Evolutionary conservation across 1,140 invertebrate species (phyloP).

Genomic region (Semibalanus balanoides): DNA sequence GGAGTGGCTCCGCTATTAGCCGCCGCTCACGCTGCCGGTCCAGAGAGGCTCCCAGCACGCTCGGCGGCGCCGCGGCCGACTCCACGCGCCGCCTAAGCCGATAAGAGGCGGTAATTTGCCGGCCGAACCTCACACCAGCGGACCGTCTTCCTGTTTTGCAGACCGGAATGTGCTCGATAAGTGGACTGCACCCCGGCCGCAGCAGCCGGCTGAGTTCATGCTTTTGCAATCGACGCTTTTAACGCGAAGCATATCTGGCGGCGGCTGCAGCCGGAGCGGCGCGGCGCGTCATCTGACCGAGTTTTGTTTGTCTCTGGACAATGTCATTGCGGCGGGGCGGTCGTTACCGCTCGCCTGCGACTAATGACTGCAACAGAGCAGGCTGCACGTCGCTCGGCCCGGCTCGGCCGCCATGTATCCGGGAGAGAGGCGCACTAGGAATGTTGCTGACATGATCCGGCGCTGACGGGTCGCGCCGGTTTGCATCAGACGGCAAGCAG

Average conservation of each 20-base stretch:
- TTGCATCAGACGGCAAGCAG: too few relatives aligned
- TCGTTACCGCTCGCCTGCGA: too few relatives aligned
- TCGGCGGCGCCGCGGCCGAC: too few relatives aligned
- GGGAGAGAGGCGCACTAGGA: too few relatives aligned
- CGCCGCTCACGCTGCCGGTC: background rate
- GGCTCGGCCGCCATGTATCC: too few relatives aligned
- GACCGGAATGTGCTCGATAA: background rate
- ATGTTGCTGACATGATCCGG: too few relatives aligned
- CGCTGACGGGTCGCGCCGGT: too few relatives aligned
- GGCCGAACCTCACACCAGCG: background rate
- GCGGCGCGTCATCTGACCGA: too few relatives aligned
- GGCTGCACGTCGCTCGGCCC: too few relatives aligned
- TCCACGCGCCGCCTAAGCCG: background rate
- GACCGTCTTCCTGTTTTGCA: background rate
- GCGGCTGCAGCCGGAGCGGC: background rate
- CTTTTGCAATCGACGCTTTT: background rate
- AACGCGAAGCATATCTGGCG: background rate
- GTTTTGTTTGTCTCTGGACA: background rate
- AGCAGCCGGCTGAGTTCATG: background rate
- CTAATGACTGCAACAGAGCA: too few relatives aligned
- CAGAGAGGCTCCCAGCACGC: too few relatives aligned
- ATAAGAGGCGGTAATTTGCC: background rate
- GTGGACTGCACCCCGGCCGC: background rate
- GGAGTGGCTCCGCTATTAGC: too few relatives aligned
- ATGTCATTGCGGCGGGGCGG: background rate